Evolutionary conservation across 2,888 invertebrate species (phyloP).

Genomic region (Sinhomidia bicolor): DNA sequence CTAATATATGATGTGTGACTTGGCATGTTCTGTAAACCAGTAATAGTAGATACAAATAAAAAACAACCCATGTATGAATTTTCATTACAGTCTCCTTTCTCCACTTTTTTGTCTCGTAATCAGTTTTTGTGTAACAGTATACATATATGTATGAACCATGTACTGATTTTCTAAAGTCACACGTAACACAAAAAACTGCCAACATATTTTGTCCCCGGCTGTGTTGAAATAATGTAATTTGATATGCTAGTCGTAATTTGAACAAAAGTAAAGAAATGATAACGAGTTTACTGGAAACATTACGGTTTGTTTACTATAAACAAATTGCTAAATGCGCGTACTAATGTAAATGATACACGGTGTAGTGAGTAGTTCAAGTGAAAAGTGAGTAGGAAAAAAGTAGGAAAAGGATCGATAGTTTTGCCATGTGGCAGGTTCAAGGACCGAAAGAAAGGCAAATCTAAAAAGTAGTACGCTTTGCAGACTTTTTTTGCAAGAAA

Average conservation of each 20-base stretch:
- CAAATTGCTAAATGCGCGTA: constrained; percentile 27
- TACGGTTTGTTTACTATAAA: constrained; percentile 14
- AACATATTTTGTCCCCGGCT: neutral
- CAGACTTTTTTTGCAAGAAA: constrained; percentile 11
- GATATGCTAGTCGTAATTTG: neutral
- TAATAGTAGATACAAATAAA: too few species aligned
- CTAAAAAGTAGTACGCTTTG: constrained; percentile 39
- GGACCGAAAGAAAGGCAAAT: constrained; percentile 70
- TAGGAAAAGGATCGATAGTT: constrained; percentile 69
- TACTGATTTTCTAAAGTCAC: too few species aligned
- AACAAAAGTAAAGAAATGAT: neutral
- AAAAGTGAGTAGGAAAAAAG: constrained; percentile 47
- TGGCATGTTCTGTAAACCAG: too few species aligned
- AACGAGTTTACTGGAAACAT: constrained; percentile 28
- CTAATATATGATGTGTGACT: too few species aligned
- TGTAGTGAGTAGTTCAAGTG: neutral
- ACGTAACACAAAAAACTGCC: too few species aligned
- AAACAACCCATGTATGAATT: too few species aligned
- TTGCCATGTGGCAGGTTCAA: constrained; percentile 76
- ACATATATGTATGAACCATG: too few species aligned
- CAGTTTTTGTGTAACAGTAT: too few species aligned
- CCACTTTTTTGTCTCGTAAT: too few species aligned
- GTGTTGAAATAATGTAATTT: too few species aligned
- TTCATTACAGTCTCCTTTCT: too few species aligned
- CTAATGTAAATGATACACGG: neutral